These are phyloP conservation scores for Zeuzera pyrina DNA, from an alignment of 2,888 invertebrate species.

Conservation along the genomic window DNA sequence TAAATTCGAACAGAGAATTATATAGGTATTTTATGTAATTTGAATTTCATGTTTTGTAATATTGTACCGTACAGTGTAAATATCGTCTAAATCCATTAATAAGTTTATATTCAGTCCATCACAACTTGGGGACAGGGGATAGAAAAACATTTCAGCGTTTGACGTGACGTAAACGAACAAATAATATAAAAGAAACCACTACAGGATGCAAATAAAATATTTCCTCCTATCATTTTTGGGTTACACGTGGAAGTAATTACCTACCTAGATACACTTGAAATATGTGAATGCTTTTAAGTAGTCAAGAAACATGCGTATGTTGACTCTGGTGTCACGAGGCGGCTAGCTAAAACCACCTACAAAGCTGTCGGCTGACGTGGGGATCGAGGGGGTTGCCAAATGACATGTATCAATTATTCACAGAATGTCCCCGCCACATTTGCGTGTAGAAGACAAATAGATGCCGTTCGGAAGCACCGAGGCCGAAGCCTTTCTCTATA, in stretches of 20 bases:
- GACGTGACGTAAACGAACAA: slow-evolving; percentile 68
- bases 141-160: slow-evolving; percentile 68
- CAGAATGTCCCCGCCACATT: slow-evolving; percentile 64
- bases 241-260: slow-evolving; percentile 6
- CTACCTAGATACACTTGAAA: neutral
- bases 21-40: too few relatives aligned
- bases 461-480: slow-evolving; percentile 42
- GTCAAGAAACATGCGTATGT: slow-evolving; percentile 24
- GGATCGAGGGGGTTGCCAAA: slow-evolving; percentile 61
- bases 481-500: slow-evolving; percentile 53
- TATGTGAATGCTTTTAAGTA: slow-evolving; percentile 7
- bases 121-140: slow-evolving; percentile 59
- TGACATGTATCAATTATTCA: slow-evolving; percentile 72
- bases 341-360: too few relatives aligned
- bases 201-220: too few relatives aligned
- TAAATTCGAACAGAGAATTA: too few relatives aligned
- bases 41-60: too few relatives aligned
- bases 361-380: too few relatives aligned
- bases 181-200: too few relatives aligned
- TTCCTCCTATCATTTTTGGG: too few relatives aligned
- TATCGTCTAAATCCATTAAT: slow-evolving; percentile 64
- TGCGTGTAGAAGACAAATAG: slow-evolving; percentile 71
- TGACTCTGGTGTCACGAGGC: slow-evolving; percentile 26
- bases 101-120: slow-evolving; percentile 40
- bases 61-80: too few relatives aligned